These are phyloP conservation scores for Cyanistes caeruleus DNA, from an alignment of 2,113 vertebrate species.

Conservation along the genomic window DNA sequence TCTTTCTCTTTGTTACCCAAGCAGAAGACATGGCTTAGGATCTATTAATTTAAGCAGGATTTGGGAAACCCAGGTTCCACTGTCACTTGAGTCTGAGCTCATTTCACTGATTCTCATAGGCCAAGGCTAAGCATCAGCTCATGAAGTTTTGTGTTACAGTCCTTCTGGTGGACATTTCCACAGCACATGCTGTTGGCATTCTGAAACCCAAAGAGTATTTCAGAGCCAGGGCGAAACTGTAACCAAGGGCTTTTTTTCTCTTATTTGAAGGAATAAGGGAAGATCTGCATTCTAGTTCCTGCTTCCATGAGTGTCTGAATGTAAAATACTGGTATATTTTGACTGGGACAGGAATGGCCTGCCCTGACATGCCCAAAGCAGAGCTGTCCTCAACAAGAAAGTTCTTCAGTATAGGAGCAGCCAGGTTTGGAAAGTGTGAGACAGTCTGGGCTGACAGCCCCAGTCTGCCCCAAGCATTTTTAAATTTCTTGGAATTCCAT, in stretches of 20 bases:
- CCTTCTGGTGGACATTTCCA: not conserved
- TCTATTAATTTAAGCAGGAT: not conserved
- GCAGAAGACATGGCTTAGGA: not conserved
- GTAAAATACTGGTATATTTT: not conserved
- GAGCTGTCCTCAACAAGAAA: not conserved
- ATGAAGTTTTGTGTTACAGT: not conserved
- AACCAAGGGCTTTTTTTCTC: not conserved
- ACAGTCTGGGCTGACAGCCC: not conserved
- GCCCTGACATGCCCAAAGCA: not conserved
- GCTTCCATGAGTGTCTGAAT: not conserved
- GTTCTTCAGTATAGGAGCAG: not conserved
- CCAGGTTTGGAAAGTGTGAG: not conserved
- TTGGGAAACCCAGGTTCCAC: not conserved
- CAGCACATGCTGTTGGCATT: accelerated
- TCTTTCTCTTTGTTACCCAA: not conserved
- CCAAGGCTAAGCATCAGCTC: not conserved
- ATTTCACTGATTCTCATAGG: not conserved
- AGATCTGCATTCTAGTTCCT: not conserved
- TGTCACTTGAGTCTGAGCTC: not conserved
- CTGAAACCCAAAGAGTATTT: not conserved
- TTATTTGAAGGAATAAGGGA: not conserved
- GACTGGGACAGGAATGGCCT: not conserved
- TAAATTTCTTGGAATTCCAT: not conserved
- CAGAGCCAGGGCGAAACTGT: not conserved
- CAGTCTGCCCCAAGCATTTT: not conserved